Evolutionary conservation across 2,888 invertebrate species (phyloP), one percentile per base, ranked within the genome.

Genomic region (Achlya flavicornis): DNA sequence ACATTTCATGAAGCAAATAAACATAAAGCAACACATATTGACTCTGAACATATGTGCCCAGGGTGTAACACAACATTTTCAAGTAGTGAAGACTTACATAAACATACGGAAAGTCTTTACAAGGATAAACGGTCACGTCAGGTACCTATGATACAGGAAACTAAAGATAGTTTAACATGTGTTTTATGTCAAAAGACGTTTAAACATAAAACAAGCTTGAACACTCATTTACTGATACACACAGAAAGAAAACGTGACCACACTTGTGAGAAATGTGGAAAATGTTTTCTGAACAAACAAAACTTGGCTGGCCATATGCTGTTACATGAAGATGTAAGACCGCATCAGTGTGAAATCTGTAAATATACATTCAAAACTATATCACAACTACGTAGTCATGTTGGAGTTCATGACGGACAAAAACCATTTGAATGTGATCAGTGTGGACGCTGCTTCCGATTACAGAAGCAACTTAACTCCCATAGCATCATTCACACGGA

Each of bases 401-500:
- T 86, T 0, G 81, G 81, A 1, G 79, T 80, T 0, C 90, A 91
- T 41, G 79, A 82, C 43, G 80, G 72, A 0, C 72, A 72, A 0
- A 89, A 87, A 62, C 89, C 88, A 0, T 86, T 81, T 61, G 61
- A 83, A 0, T 90, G 90, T 64, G 80, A 83, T 6, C 79, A 86
- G 66, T 90, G 90, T 43, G 88, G 84, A 0, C 76, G 79, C 38
- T 69, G 78, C 10, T 90, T 89, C 63, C 71, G 87, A 11, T 66
- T 85, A 0, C 75, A 80, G 48, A 81, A 78, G 14, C 84, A 86
- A 16, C 86, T 96, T 57, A 91, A 94, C 46, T 95, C 96, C 58
- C 97, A 97, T 79, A 94, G 94, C 66, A 94, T 96, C 61, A 95
- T 96, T 60, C 97, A 97, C 74, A 96, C 96, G 0, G 96, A 96